Conservation (phyloP, 2,888 invertebrate genomes). For the Linnaemya tessellans region DNA sequence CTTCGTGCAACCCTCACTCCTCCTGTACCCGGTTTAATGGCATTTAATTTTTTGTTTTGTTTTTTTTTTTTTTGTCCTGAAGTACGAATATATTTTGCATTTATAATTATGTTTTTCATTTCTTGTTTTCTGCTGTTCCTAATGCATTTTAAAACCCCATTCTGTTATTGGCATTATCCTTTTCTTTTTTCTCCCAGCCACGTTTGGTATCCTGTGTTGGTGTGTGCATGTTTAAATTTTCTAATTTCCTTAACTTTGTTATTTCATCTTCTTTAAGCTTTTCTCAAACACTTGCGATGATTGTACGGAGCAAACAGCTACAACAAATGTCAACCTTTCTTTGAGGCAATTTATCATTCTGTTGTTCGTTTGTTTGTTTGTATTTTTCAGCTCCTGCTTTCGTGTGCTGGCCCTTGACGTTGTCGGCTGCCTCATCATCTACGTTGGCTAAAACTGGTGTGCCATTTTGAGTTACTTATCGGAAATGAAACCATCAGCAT, state of each 20-base stretch:
- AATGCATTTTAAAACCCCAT: conserved; percentile 63
- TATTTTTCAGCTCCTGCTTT: conserved; percentile 23
- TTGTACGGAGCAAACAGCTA: conserved; percentile 42
- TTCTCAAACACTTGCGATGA: conserved; percentile 35
- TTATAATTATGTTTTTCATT: conserved; percentile 68
- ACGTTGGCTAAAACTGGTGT: conserved; percentile 52
- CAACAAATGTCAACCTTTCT: conserved; percentile 72
- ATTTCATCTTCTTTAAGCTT: conserved; percentile 66
- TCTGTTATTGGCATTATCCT: conserved; percentile 69
- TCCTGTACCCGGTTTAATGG: conserved; percentile 1
- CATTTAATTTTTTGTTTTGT: conserved; percentile 20
- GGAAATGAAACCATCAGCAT: conserved; percentile 72
- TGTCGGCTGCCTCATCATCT: conserved; percentile 21
- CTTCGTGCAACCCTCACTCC: conserved; percentile 23
- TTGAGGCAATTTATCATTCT: conserved; percentile 72
- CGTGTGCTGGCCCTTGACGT: conserved; percentile 41
- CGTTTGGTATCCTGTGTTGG: conserved; percentile 35
- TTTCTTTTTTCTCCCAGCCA: conserved; percentile 39
- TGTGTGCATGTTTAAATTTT: conserved; percentile 53
- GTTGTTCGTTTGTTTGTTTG: conserved; percentile 53
- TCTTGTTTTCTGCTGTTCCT: conserved; percentile 18
- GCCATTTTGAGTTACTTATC: conserved; percentile 72
- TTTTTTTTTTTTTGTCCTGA: neutral
- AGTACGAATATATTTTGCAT: conserved; percentile 62
- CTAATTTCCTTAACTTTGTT: conserved; percentile 73